Evolutionary conservation across 1,140 invertebrate species (phyloP).

Genomic region (Calephelis virginiensis): DNA sequence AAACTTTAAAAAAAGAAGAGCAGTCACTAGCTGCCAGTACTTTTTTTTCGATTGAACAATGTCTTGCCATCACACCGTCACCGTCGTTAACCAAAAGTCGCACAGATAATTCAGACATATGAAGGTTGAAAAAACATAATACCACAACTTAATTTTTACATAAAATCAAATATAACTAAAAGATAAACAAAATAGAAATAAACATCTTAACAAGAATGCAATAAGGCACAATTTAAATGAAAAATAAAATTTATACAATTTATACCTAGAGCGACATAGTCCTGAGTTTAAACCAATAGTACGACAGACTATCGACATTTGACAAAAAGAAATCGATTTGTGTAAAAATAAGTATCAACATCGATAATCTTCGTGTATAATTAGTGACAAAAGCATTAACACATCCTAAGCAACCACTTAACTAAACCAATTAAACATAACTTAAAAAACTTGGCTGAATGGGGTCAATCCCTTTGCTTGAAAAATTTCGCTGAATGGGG

Average conservation of each 20-base stretch:
- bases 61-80: background rate
- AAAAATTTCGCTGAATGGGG: background rate
- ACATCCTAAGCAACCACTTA: conserved; percentile 6
- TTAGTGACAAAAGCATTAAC: conserved; percentile 7
- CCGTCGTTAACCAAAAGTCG: background rate
- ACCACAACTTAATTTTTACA: conserved; percentile 11
- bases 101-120: conserved; percentile 5
- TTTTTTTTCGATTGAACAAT: background rate
- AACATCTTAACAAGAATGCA: conserved; percentile 28
- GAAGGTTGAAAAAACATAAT: conserved; percentile 9
- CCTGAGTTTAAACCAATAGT: conserved; percentile 3
- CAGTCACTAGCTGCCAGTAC: background rate
- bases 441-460: background rate
- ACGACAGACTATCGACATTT: conserved; percentile 2
- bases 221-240: conserved; percentile 31
- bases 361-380: background rate
- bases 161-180: conserved; percentile 19
- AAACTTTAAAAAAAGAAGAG: too few relatives aligned
- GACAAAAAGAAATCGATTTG: background rate
- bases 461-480: background rate
- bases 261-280: conserved; percentile 13
- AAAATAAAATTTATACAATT: conserved; percentile 23
- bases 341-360: background rate
- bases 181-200: conserved; percentile 23
- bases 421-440: conserved; percentile 10